These are phyloP conservation scores for Bungarus multicinctus DNA, from an alignment of 2,113 vertebrate genomes.

Conservation along the genomic window DNA sequence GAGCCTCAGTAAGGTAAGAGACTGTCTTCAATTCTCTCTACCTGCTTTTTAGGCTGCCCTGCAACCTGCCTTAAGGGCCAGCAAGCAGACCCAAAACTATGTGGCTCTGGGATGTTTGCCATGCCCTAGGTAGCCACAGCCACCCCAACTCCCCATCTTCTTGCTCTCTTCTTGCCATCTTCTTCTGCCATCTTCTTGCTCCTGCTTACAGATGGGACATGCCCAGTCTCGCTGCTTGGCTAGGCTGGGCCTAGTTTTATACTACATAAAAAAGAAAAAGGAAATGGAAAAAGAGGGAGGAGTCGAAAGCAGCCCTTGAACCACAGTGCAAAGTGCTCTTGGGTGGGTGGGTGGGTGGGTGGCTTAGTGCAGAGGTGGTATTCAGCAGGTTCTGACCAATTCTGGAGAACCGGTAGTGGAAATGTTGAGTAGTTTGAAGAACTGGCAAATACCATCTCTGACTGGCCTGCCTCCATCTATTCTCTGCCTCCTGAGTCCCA, in stretches of 20 bases:
- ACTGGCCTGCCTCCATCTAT: too few relatives aligned
- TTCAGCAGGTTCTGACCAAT: too few relatives aligned
- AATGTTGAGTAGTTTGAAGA: too few relatives aligned
- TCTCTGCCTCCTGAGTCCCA: too few relatives aligned
- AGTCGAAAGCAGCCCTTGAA: not conserved
- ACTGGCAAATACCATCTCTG: too few relatives aligned
- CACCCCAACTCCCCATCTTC: not conserved
- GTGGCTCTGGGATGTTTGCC: not conserved
- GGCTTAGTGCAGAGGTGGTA: too few relatives aligned
- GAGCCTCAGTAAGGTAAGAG: too few relatives aligned
- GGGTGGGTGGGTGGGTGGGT: not conserved
- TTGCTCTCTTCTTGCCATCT: too few relatives aligned
- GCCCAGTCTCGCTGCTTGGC: not conserved
- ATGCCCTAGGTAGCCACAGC: not conserved
- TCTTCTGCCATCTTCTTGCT: not conserved
- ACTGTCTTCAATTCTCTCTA: not conserved
- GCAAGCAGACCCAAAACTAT: not conserved
- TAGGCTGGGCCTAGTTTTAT: not conserved
- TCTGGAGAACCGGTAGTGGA: too few relatives aligned
- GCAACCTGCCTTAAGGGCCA: not conserved
- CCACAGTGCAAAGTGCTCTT: not conserved
- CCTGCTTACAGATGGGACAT: not conserved
- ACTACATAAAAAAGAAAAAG: not conserved
- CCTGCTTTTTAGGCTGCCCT: not conserved
- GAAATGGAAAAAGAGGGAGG: not conserved